Evolutionary conservation across 2,888 invertebrate species (phyloP).

Genomic region (Rhynchonema sp.): DNA sequence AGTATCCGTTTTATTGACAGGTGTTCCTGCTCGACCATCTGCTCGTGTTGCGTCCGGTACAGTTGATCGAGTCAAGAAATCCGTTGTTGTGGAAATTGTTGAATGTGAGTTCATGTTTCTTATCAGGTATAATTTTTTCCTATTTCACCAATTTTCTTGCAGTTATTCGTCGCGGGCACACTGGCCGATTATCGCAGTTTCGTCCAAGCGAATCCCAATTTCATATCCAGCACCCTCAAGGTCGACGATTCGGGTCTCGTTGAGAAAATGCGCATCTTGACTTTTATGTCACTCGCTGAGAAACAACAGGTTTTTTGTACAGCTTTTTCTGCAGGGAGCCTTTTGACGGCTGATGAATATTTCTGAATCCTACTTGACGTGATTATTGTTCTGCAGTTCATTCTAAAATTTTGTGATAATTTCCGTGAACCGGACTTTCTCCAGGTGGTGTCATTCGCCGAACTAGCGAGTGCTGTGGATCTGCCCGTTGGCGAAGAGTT

Average conservation of each 20-base stretch:
- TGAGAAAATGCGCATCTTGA: slow-evolving; percentile 78
- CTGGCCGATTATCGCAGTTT: slow-evolving; percentile 74
- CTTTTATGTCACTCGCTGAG: slow-evolving; percentile 94
- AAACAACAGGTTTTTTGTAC: slow-evolving; percentile 31
- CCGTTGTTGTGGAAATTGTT: not conserved
- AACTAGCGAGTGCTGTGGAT: slow-evolving; percentile 66
- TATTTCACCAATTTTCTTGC: not conserved
- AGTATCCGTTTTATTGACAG: not conserved
- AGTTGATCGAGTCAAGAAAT: slow-evolving; percentile 44
- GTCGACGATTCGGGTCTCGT: slow-evolving; percentile 15
- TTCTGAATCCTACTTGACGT: no score
- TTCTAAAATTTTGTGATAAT: not conserved
- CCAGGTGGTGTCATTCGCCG: slow-evolving; percentile 70
- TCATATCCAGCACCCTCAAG: slow-evolving; percentile 41
- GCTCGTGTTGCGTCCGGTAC: slow-evolving; percentile 73
- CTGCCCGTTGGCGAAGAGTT: slow-evolving; percentile 58
- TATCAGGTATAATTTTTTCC: no score
- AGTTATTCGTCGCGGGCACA: slow-evolving; percentile 57
- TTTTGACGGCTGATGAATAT: no score
- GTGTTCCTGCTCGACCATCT: slow-evolving; percentile 75
- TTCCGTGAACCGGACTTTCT: no score
- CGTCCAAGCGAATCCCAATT: slow-evolving; percentile 74
- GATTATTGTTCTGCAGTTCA: no score
- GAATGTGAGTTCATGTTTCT: no score
- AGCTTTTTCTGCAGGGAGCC: no score